phyloP scores from a whole-genome alignment of 2,797 vertebrate species.

The Mastacembelus armatus region DNA sequence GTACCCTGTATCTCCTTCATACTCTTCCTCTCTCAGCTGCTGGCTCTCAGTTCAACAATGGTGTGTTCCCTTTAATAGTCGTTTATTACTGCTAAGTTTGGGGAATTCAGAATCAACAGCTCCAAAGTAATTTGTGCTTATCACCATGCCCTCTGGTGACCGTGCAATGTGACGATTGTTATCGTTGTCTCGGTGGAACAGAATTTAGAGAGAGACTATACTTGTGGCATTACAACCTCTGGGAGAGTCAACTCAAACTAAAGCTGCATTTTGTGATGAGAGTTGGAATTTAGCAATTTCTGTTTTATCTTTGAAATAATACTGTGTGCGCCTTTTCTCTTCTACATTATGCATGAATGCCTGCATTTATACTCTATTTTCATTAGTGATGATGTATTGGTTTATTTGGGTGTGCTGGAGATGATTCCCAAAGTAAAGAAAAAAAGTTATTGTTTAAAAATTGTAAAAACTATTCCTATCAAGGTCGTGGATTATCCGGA shows the following conservation, averaged over 20 bases:
- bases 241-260: slow-evolving; percentile 12
- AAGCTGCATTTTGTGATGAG: neutral
- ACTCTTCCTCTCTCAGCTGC: slow-evolving; percentile 16
- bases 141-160: slow-evolving; percentile 62
- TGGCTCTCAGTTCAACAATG: slow-evolving; percentile 31
- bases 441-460: too few species aligned
- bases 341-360: neutral
- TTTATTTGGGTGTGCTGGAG: too few species aligned
- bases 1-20: slow-evolving; percentile 13
- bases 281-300: neutral
- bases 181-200: slow-evolving; percentile 33
- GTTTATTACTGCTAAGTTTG: slow-evolving; percentile 53
- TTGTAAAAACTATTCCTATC: too few species aligned
- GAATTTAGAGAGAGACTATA: slow-evolving; percentile 31
- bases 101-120: slow-evolving; percentile 61
- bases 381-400: too few species aligned
- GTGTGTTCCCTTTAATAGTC: slow-evolving; percentile 35
- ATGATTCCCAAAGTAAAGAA: too few species aligned
- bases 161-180: slow-evolving; percentile 42
- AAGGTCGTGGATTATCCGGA: too few species aligned
- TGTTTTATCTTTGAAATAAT: neutral
- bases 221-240: slow-evolving; percentile 15
- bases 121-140: slow-evolving; percentile 59
- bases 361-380: too few species aligned
- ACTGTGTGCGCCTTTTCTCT: neutral